A percentile compares a stretch with the other conserved stretches of the same genome.
These are phyloP conservation scores for Poecilobothrus nobilitatus DNA, from an alignment of 2,888 invertebrate species.

Conservation along the genomic window DNA sequence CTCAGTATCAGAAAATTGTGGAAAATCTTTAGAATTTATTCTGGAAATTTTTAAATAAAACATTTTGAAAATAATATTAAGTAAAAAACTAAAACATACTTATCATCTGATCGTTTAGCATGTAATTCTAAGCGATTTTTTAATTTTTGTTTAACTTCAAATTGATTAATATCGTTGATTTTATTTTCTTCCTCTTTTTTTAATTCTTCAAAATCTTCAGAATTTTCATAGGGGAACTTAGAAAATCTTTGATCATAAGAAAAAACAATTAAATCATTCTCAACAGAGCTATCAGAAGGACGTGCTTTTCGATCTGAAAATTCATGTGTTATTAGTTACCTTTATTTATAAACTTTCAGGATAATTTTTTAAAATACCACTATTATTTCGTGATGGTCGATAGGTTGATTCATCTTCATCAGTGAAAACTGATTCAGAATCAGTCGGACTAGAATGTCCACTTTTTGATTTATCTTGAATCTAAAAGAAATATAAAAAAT, in stretches of 20 bases:
- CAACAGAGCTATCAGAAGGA: conserved; percentile 51
- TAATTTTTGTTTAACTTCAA: conserved; percentile 52
- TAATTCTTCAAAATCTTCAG: conserved; percentile 30
- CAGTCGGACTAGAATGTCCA: conserved; percentile 52
- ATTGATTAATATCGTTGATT: conserved; percentile 18
- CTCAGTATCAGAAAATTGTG: conserved; percentile 43
- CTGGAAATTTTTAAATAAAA: conserved; percentile 7
- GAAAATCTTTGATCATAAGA: conserved; percentile 50
- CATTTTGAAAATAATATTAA: background rate
- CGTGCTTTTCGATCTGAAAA: conserved; percentile 44
- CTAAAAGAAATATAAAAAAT: conserved; percentile 20
- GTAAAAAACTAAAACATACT: conserved; percentile 27
- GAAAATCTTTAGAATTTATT: conserved; percentile 37
- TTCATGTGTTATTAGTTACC: background rate
- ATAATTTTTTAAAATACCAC: conserved; percentile 27
- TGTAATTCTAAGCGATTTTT: conserved; percentile 38
- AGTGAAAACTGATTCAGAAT: conserved; percentile 60
- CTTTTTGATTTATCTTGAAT: conserved; percentile 27
- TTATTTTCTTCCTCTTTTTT: conserved; percentile 20
- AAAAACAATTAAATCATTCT: conserved; percentile 49
- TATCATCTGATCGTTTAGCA: conserved; percentile 41
- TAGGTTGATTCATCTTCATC: conserved; percentile 60
- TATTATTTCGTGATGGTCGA: conserved; percentile 42
- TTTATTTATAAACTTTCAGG: background rate
- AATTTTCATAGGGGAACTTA: conserved; percentile 37